Conservation (phyloP, 1,140 invertebrate genomes). For the Pseudoatta argentina region DNA sequence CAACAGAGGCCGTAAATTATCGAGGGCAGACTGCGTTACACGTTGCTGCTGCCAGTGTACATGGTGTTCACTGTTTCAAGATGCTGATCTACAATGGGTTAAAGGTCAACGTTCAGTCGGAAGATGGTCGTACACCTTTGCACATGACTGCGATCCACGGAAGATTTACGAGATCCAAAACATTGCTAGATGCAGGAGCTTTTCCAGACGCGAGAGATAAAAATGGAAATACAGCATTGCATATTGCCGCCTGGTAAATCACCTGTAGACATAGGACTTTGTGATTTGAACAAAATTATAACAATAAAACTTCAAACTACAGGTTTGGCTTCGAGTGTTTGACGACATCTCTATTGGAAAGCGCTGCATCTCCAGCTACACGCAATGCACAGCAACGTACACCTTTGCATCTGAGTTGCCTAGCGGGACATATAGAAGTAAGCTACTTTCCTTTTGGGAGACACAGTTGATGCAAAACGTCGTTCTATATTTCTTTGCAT, state of each 20-base stretch:
- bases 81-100: slow-evolving; percentile 87
- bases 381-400: slow-evolving; percentile 84
- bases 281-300: background rate
- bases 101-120: slow-evolving; percentile 87
- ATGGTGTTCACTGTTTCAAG: slow-evolving; percentile 89
- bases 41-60: slow-evolving; percentile 88
- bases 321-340: slow-evolving; percentile 87
- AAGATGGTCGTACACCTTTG: slow-evolving; percentile 89
- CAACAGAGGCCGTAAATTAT: slow-evolving; percentile 83
- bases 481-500: too few species aligned
- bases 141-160: slow-evolving; percentile 90
- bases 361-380: slow-evolving; percentile 87
- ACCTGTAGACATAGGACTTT: background rate
- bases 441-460: background rate
- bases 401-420: slow-evolving; percentile 85
- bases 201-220: slow-evolving; percentile 86
- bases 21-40: slow-evolving; percentile 88
- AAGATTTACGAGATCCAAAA: slow-evolving; percentile 89
- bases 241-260: slow-evolving; percentile 86
- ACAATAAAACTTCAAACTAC: background rate
- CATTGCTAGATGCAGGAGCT: slow-evolving; percentile 87
- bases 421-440: slow-evolving; percentile 85
- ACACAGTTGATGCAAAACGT: too few species aligned
- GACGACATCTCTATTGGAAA: slow-evolving; percentile 85
- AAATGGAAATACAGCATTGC: slow-evolving; percentile 87